These are phyloP conservation scores for Furcula furcula DNA, from an alignment of 2,888 invertebrate species.

Conservation along the genomic window DNA sequence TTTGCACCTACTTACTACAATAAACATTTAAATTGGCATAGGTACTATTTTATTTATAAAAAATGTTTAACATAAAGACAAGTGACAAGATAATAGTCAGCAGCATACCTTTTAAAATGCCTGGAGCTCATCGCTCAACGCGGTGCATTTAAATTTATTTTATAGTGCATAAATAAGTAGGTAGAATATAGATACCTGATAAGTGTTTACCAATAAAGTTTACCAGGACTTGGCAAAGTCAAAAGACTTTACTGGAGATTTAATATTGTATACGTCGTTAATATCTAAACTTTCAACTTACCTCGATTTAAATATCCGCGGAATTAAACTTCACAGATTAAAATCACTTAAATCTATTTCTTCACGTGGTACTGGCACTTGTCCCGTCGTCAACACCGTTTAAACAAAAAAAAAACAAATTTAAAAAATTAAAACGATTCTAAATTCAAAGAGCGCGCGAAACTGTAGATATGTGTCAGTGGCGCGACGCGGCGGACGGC, in stretches of 20 bases:
- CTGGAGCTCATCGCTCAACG: slow-evolving; percentile 26
- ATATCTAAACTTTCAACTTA: slow-evolving; percentile 38
- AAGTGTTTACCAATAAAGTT: slow-evolving; percentile 7
- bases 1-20: too few relatives aligned
- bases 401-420: slow-evolving; percentile 53
- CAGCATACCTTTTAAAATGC: slow-evolving; percentile 20
- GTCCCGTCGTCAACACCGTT: slow-evolving; percentile 54
- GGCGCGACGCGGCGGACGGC: slow-evolving; percentile 71
- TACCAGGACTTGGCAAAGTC: slow-evolving; percentile 17
- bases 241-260: slow-evolving; percentile 4
- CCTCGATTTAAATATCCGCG: slow-evolving; percentile 42
- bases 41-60: slow-evolving; percentile 3
- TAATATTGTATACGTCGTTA: slow-evolving; percentile 1
- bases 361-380: slow-evolving; percentile 55
- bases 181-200: slow-evolving; percentile 10
- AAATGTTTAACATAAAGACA: slow-evolving; percentile 12
- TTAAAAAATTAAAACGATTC: slow-evolving; percentile 54
- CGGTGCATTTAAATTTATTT: slow-evolving; percentile 33
- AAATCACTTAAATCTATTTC: slow-evolving; percentile 44
- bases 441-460: slow-evolving; percentile 77
- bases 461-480: slow-evolving; percentile 78
- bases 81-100: slow-evolving; percentile 29
- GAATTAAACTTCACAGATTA: slow-evolving; percentile 36
- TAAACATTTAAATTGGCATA: too few relatives aligned
- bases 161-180: slow-evolving; percentile 19